phyloP scores from a whole-genome alignment of 2,113 vertebrate genomes.

The Scatophagus argus region DNA sequence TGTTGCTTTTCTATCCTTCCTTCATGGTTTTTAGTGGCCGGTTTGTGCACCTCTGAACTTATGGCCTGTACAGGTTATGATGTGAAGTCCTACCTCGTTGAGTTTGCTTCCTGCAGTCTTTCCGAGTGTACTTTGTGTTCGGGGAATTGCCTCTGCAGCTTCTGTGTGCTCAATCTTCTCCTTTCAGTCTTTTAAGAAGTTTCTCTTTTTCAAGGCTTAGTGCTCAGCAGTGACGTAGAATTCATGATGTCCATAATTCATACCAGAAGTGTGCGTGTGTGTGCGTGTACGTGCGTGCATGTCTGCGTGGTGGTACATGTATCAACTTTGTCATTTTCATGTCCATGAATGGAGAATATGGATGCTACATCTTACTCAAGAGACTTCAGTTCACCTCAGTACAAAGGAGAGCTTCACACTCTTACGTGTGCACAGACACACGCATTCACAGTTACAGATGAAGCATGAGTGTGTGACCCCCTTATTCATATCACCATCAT shows the following conservation, averaged over 20 bases:
- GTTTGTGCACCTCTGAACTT: constrained; percentile 44
- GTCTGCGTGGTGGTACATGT: constrained; percentile 73
- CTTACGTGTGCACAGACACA: constrained; percentile 19
- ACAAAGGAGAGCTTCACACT: constrained; percentile 84
- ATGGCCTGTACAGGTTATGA: constrained; percentile 27
- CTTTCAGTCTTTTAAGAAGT: constrained; percentile 36
- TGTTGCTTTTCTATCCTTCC: constrained; percentile 40
- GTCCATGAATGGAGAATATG: constrained; percentile 84
- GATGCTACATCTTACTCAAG: constrained; percentile 85
- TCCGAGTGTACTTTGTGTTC: constrained; percentile 27
- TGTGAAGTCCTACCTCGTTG: constrained; percentile 47
- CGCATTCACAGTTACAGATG: constrained; percentile 31
- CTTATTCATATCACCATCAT: constrained; percentile 49
- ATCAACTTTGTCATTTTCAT: constrained; percentile 81
- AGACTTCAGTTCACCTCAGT: constrained; percentile 87
- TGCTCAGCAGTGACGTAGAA: constrained; percentile 29
- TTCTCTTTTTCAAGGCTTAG: constrained; percentile 38
- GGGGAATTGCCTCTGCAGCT: constrained; percentile 50
- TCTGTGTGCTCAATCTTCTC: constrained; percentile 59
- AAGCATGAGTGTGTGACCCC: constrained; percentile 48
- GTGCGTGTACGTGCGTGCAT: constrained; percentile 24
- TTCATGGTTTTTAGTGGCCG: constrained; percentile 2
- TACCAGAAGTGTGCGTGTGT: constrained; percentile 63
- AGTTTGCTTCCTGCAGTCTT: constrained; percentile 53
- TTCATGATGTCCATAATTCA: constrained; percentile 51